These are phyloP conservation scores for Carposina sasakii DNA, from an alignment of 1,140 invertebrate species.

Conservation along the genomic window DNA sequence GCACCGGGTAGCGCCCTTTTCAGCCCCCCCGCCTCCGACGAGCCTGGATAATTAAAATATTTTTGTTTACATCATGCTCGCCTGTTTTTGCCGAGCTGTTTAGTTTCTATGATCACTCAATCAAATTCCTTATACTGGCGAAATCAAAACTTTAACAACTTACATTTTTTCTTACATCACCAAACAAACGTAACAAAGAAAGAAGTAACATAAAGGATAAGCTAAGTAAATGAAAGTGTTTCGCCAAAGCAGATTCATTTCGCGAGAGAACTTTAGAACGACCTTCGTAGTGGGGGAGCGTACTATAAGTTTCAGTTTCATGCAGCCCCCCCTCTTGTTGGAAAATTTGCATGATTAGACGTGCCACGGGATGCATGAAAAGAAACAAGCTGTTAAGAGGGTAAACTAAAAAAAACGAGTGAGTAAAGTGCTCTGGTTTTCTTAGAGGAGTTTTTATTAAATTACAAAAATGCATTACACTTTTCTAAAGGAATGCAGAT, in stretches of 20 bases:
- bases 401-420: too few species aligned
- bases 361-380: conserved; percentile 40
- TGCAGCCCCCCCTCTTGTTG: conserved; percentile 44
- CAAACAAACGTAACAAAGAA: too few species aligned
- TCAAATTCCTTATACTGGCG: too few species aligned
- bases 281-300: conserved; percentile 51
- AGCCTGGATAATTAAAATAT: conserved; percentile 50
- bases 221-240: conserved; percentile 68
- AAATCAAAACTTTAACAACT: too few species aligned
- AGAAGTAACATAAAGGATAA: too few species aligned
- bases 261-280: conserved; percentile 61
- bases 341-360: conserved; percentile 63
- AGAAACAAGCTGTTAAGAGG: too few species aligned
- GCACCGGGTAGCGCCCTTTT: conserved; percentile 62
- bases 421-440: too few species aligned
- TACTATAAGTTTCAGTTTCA: conserved; percentile 57
- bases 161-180: too few species aligned
- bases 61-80: background rate
- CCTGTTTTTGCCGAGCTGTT: background rate
- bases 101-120: conserved; percentile 29
- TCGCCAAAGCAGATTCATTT: conserved; percentile 50
- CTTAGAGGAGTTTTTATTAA: too few species aligned
- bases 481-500: too few species aligned
- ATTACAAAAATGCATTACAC: too few species aligned
- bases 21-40: conserved; percentile 52